Evolutionary conservation across 2,888 invertebrate species (phyloP), one percentile per base, ranked within the genome.

Genomic region (Limnephilus auricula): DNA sequence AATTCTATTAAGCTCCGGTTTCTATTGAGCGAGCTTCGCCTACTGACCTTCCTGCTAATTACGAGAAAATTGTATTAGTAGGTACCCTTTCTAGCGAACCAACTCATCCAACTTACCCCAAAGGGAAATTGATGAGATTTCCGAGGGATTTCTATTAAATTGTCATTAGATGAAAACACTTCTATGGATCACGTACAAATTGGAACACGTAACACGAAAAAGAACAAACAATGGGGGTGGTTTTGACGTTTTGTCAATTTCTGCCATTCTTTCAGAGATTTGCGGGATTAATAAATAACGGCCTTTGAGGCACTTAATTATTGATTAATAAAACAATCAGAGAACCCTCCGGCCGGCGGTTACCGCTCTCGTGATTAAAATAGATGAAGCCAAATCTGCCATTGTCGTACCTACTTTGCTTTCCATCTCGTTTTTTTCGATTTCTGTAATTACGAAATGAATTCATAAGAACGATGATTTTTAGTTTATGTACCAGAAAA

Each of bases 41-140:
- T 40, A 25, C 30, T 40, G 30, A 30, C 50, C 85, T 30, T 32
- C 30, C 25, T 25, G 86, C 86, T 86, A 86, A 86, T 86, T 86
- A 86, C 65, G 32, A 86, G 86, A 86, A 86, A 86, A 86, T 86
- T 50, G 86, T 50, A 86, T 86, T 65, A 65, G 50, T 40, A 5
- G 40, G 40, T 50, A 31, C 86, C 86, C 86, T 86, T 25, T 65
- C 86, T 34, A 31, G 13, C 50, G 86, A 15, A 30, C 65, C 31
- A 65, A 86, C 86, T 86, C 86, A 32, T 65, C 86, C 34, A 32
- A 31, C 85, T 65, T 85, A 32, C 50, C 86, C 86, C 31, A 50
- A 86, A 86, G 32, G 31, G 50, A 86, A 86, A 86, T 86, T 86
- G 65, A 86, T 86, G 86, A 86, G 86, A 86, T 86, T 86, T 65